Base-by-base conservation (phyloP, 30 jellyfish, hydroid and myxozoan species). In the Catostylus mosaicus region DNA sequence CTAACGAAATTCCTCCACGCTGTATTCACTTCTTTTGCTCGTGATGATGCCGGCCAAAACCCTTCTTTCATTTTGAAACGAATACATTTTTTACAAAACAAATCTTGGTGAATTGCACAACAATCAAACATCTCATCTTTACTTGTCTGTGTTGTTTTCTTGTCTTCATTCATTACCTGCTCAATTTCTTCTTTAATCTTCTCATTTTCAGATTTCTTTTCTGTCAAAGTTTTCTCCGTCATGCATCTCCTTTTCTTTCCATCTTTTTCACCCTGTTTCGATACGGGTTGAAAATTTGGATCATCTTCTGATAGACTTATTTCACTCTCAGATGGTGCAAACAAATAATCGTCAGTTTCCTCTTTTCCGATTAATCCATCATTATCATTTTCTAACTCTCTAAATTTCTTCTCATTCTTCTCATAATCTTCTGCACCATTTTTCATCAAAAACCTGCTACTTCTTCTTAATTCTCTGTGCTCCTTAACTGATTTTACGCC, bases 51-150 rank as follows among this genome's bases (percentile, higher is more conserved):
- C 0, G 91, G 91, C 91, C 91, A 81, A 10, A 19, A 16, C 0
- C 91, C 91, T 16, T 33, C 83, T 30, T 65, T 33, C 30, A 31
- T 73, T 51, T 57, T 81, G 36, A 81, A 81, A 1, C 78, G 91
- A 18, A 52, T 30, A 50, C 91, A 81, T 27, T 81, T 81, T 2
- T 8, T 64, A 23, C 91, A 81, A 37, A 68, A 66, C 27, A 81
- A 52, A 48, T 81, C 63, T 18, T 68, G 51, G 30, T 81, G 91
- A 23, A 81, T 48, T 16, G 48, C 84, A 35, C 91, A 81, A 34
- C 84, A 81, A 67, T 81, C 91, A 40, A 81, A 81, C 91, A 79
- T 63, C 22, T 79, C 75, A 64, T 79, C 82, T 33, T 79, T 79
- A 35, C 82, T 48, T 18, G 82, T 47, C 60, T 40, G 54, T 32